A percentile compares a stretch with the other conserved stretches of the same genome.
Evolutionary conservation across 1,140 invertebrate species (phyloP).

Genomic region (Papilio dardanus): DNA sequence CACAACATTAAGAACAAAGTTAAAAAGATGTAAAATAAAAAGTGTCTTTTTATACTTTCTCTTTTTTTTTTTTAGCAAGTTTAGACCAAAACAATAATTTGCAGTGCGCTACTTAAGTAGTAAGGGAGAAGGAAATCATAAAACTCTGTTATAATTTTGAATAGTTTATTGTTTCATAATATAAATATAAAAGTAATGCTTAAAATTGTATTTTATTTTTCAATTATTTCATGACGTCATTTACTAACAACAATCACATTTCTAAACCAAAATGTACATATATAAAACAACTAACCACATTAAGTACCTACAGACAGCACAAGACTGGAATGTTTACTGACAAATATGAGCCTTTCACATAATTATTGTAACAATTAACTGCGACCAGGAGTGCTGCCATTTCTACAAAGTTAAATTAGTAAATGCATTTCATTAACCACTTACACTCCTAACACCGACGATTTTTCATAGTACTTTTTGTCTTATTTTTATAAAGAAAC

Average conservation of each 20-base stretch:
- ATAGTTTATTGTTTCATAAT: slow-evolving; percentile 65
- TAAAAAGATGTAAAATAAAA: slow-evolving; percentile 67
- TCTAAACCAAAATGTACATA: slow-evolving; percentile 72
- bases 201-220: slow-evolving; percentile 54
- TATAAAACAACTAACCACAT: slow-evolving; percentile 61
- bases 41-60: neutral
- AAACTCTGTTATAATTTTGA: slow-evolving; percentile 47
- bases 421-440: slow-evolving; percentile 62
- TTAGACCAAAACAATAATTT: neutral
- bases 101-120: slow-evolving; percentile 12
- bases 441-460: slow-evolving; percentile 19
- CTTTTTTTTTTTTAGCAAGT: slow-evolving; percentile 10
- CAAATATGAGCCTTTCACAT: neutral
- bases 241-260: slow-evolving; percentile 64
- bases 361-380: slow-evolving; percentile 14
- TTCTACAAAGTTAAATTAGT: slow-evolving; percentile 60
- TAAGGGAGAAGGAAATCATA: slow-evolving; percentile 22
- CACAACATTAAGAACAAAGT: slow-evolving; percentile 77
- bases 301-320: slow-evolving; percentile 79
- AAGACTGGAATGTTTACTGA: slow-evolving; percentile 72
- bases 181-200: slow-evolving; percentile 71
- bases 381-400: slow-evolving; percentile 62
- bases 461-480: neutral
- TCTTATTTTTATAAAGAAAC: neutral
- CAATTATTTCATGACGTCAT: slow-evolving; percentile 55